These are phyloP conservation scores for Sarcophaga caerulescens DNA, from an alignment of 2,888 invertebrate genomes.

Conservation along the genomic window DNA sequence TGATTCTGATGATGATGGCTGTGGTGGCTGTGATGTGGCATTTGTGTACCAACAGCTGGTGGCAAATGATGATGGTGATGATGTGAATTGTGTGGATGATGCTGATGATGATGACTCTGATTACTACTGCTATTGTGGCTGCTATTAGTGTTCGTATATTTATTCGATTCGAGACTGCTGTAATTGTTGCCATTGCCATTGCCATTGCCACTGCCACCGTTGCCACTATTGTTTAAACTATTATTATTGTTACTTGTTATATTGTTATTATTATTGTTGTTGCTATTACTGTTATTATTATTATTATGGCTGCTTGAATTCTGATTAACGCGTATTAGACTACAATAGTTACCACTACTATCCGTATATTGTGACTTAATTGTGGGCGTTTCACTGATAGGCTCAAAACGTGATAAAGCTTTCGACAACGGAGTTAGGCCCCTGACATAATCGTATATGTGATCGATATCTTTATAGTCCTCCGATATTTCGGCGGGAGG, in stretches of 20 bases:
- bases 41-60: conserved; percentile 68
- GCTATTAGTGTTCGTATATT: conserved; percentile 77
- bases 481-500: conserved; percentile 85
- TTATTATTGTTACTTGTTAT: conserved; percentile 72
- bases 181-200: conserved; percentile 77
- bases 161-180: conserved; percentile 80
- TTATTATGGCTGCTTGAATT: conserved; percentile 72
- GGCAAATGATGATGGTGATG: conserved; percentile 68
- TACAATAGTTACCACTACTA: conserved; percentile 81
- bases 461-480: conserved; percentile 97
- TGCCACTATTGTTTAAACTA: conserved; percentile 71
- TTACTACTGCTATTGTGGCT: conserved; percentile 80
- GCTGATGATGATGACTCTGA: conserved; percentile 78
- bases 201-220: conserved; percentile 68
- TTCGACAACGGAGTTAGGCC: conserved; percentile 95
- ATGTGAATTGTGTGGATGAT: conserved; percentile 77
- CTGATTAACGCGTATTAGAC: conserved; percentile 79
- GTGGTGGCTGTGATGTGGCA: conserved; percentile 71
- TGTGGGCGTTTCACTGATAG: conserved; percentile 81
- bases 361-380: conserved; percentile 80
- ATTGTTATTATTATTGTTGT: conserved; percentile 72
- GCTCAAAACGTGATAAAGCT: conserved; percentile 83
- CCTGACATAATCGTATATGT: conserved; percentile 97
- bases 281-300: conserved; percentile 72
- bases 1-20: conserved; percentile 79